phyloP scores from a whole-genome alignment of 2,113 vertebrate species.

The Channa argus region DNA sequence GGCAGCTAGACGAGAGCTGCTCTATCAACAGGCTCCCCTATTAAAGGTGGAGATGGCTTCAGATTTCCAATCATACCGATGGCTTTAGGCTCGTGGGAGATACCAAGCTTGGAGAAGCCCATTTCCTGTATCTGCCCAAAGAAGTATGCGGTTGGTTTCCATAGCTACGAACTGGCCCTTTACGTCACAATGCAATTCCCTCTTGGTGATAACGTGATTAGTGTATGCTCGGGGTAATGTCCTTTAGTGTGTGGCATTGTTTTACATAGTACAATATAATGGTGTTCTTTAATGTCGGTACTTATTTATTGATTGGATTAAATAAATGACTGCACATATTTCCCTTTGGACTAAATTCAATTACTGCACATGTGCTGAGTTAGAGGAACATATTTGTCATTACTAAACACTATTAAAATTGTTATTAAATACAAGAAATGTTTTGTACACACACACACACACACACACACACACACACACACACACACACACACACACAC shows the following conservation, averaged over 20 bases:
- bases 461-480: no score
- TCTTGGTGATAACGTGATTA: constrained; percentile 23
- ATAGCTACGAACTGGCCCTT: constrained; percentile 47
- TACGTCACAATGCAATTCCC: constrained; percentile 35
- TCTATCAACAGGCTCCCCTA: constrained; percentile 17
- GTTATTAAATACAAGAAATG: no score
- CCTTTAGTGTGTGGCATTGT: not conserved
- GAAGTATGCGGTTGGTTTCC: constrained; percentile 46
- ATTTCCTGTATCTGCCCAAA: constrained; percentile 22
- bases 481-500: no score
- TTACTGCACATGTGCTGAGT: constrained; percentile 49
- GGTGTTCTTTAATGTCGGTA: not conserved
- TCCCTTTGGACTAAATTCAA: constrained; percentile 47
- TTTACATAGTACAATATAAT: not conserved
- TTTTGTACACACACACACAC: no score
- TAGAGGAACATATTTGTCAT: constrained; percentile 29
- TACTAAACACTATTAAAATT: not conserved
- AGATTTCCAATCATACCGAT: constrained; percentile 39
- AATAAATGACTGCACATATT: constrained; percentile 46
- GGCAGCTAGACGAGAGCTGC: constrained; percentile 16
- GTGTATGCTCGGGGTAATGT: constrained; percentile 23
- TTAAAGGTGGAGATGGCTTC: constrained; percentile 32
- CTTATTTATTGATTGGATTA: constrained; percentile 69
- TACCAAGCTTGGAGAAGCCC: constrained; percentile 17
- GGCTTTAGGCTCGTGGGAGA: constrained; percentile 13